Evolutionary conservation across 2,113 vertebrate genomes (phyloP).

Genomic region (Strix uralensis): DNA sequence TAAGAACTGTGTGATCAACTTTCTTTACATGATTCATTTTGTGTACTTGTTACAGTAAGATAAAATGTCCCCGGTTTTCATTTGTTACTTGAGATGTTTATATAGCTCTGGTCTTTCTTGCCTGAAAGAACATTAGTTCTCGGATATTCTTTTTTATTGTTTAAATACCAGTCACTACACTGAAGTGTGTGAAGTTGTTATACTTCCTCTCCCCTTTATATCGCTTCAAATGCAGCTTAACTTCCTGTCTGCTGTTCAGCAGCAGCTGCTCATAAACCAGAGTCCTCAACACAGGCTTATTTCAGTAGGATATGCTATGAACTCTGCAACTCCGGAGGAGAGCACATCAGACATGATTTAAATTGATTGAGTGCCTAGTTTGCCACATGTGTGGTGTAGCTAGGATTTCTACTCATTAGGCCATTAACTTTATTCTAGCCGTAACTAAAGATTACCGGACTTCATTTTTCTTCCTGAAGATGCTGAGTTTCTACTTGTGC

Average conservation of each 20-base stretch:
- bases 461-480: not conserved
- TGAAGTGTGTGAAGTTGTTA: not conserved
- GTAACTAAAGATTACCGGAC: not conserved
- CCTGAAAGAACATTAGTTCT: not conserved
- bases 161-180: not conserved
- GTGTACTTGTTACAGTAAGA: not conserved
- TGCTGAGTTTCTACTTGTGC: not conserved
- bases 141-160: not conserved
- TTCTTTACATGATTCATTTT: not conserved
- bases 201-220: not conserved
- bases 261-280: constrained; percentile 6
- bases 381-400: not conserved
- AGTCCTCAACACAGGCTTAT: not conserved
- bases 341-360: not conserved
- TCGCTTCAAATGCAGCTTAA: not conserved
- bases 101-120: not conserved
- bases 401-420: not conserved
- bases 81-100: not conserved
- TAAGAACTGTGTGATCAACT: not conserved
- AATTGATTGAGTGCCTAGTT: not conserved
- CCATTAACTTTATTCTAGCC: not conserved
- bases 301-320: fast-evolving
- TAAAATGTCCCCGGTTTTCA: not conserved
- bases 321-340: not conserved
- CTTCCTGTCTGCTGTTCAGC: constrained; percentile 29